phyloP scores from a whole-genome alignment of 2,888 invertebrate species.

The Eupithecia subfuscata region DNA sequence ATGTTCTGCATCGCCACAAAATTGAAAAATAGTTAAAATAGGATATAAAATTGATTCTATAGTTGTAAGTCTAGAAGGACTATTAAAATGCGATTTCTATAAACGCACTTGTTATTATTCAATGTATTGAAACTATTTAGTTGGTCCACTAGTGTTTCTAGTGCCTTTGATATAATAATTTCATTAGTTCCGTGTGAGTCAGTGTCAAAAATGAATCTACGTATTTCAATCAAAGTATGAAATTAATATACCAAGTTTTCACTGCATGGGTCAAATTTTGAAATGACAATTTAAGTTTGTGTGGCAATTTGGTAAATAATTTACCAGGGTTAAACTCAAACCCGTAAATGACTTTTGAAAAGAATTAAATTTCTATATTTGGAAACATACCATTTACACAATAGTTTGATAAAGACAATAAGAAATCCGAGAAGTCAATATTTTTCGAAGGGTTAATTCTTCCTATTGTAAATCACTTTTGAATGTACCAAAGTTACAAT shows the following conservation, averaged over 20 bases:
- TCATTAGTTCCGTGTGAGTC: constrained; percentile 27
- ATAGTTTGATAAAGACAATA: constrained; percentile 25
- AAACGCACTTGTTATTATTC: constrained; percentile 44
- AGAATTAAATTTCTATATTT: constrained; percentile 11
- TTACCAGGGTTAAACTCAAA: constrained; percentile 11
- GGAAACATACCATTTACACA: constrained; percentile 7
- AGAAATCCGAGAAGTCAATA: constrained; percentile 7
- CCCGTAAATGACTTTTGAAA: constrained; percentile 1
- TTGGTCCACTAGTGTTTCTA: constrained; percentile 73
- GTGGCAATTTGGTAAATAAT: constrained; percentile 14
- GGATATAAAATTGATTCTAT: constrained; percentile 21
- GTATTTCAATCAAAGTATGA: neutral
- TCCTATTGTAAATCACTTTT: constrained; percentile 6
- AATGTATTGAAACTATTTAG: constrained; percentile 39
- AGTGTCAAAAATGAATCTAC: neutral
- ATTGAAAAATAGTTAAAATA: constrained; percentile 9
- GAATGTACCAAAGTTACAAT: constrained; percentile 21
- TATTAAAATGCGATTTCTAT: constrained; percentile 28
- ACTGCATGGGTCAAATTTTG: neutral
- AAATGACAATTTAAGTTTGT: neutral
- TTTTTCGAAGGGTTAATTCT: constrained; percentile 14
- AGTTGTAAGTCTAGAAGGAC: constrained; percentile 26
- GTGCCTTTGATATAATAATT: constrained; percentile 72
- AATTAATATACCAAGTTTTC: neutral
- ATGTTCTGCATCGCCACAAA: constrained; percentile 21